Evolutionary conservation across 1,140 invertebrate genomes (phyloP).

Genomic region (Physella acuta): DNA sequence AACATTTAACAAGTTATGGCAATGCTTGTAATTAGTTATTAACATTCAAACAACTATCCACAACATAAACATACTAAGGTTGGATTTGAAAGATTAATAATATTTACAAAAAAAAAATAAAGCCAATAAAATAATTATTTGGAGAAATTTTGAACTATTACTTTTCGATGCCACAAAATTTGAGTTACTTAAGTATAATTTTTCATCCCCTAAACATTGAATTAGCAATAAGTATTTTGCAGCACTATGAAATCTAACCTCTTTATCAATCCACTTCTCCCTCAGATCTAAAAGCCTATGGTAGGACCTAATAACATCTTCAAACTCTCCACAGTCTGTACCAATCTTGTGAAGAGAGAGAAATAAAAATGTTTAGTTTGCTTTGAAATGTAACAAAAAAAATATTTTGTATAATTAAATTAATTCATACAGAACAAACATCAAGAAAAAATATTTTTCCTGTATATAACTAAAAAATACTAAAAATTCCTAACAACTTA

Average conservation of each 20-base stretch:
- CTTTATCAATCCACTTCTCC: slow-evolving; percentile 75
- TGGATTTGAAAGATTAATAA: neutral
- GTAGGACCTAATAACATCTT: slow-evolving; percentile 77
- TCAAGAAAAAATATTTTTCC: neutral
- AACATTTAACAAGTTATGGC: no score
- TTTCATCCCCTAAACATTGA: no score
- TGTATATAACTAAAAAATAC: neutral
- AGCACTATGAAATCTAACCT: slow-evolving; percentile 61
- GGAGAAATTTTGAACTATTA: no score
- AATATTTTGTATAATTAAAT: neutral
- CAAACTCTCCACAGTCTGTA: slow-evolving; percentile 60
- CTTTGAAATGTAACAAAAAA: neutral
- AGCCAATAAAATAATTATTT: no score
- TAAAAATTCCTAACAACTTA: slow-evolving; percentile 1
- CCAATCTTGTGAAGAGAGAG: slow-evolving; percentile 42
- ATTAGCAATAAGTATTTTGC: no score
- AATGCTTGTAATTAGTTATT: no score
- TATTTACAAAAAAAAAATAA: no score
- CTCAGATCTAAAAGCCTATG: slow-evolving; percentile 82
- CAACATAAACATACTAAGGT: neutral
- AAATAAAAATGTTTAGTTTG: neutral
- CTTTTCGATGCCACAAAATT: no score
- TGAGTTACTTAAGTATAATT: no score
- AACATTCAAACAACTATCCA: no score
- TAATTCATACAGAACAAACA: neutral